phyloP scores from a whole-genome alignment of 1,140 invertebrate species.

The Rhyacophila brunnea region DNA sequence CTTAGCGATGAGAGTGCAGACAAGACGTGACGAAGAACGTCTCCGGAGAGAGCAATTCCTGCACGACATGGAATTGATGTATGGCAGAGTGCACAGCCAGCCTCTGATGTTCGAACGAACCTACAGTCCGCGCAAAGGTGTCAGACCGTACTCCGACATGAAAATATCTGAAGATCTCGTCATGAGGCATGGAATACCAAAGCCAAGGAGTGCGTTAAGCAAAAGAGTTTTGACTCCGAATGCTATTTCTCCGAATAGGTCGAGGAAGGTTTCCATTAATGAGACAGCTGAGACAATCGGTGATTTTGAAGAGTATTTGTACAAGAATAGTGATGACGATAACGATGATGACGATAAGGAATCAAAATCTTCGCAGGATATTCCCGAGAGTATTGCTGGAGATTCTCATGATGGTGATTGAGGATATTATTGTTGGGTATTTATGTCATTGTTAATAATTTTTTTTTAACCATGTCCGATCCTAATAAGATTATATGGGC shows the following conservation, averaged over 20 bases:
- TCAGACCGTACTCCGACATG: constrained; percentile 28
- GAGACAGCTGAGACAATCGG: constrained; percentile 55
- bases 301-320: constrained; percentile 44
- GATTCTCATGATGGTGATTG: constrained; percentile 1
- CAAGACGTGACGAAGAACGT: constrained; percentile 64
- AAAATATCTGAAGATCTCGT: background rate
- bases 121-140: constrained; percentile 56
- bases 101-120: constrained; percentile 69
- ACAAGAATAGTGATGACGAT: constrained; percentile 41
- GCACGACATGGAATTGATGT: constrained; percentile 70
- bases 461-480: too few species aligned
- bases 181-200: constrained; percentile 3
- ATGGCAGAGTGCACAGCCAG: constrained; percentile 65
- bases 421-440: too few species aligned
- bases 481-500: too few species aligned
- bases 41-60: constrained; percentile 65
- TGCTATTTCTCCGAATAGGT: constrained; percentile 37
- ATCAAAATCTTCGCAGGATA: constrained; percentile 37
- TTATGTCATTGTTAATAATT: too few species aligned
- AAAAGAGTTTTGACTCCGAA: constrained; percentile 44
- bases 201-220: constrained; percentile 26
- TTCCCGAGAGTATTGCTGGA: constrained; percentile 28
- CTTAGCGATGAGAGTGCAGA: constrained; percentile 62
- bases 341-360: constrained; percentile 41
- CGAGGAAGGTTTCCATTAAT: constrained; percentile 54